A percentile compares a stretch with the other conserved stretches of the same genome.
Evolutionary conservation across 2,113 vertebrate genomes (phyloP).

Genomic region (Alethe castanea): DNA sequence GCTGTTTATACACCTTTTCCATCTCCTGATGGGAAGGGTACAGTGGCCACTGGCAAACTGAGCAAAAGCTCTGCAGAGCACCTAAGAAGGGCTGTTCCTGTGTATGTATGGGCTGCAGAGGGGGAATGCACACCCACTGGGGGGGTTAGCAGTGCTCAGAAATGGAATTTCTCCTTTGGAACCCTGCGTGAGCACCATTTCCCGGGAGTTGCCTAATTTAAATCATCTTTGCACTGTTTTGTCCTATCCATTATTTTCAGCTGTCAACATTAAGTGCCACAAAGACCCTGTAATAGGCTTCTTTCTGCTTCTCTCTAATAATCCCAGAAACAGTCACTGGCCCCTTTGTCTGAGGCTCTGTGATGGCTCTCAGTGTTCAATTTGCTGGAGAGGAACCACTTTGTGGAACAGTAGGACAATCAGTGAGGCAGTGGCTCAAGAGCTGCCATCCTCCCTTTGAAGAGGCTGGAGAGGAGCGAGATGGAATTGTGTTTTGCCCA

Average conservation of each 20-base stretch:
- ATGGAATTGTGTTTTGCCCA: conserved; percentile 15
- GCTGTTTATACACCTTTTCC: not conserved
- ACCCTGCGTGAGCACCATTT: not conserved
- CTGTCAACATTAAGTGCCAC: conserved; percentile 22
- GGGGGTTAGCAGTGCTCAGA: not conserved
- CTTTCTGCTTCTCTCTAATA: conserved; percentile 39
- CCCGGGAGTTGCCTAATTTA: not conserved
- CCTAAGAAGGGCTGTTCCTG: not conserved
- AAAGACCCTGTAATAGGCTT: not conserved
- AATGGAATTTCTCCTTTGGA: not conserved
- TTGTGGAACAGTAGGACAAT: conserved; percentile 54
- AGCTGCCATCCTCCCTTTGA: not conserved
- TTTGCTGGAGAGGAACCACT: conserved; percentile 23
- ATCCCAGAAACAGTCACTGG: not conserved
- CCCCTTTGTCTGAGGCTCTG: not conserved
- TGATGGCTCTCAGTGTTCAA: not conserved
- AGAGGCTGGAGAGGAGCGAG: not conserved
- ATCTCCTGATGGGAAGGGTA: not conserved
- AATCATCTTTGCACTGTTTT: conserved; percentile 31
- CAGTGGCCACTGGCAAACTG: not conserved
- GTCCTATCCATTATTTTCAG: conserved; percentile 1
- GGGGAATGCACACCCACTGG: rapidly evolving
- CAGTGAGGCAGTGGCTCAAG: not conserved
- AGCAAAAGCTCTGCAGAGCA: not conserved
- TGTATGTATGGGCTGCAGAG: not conserved